Conservation (phyloP, 2,113 vertebrate genomes). For the Eolophus roseicapilla region DNA sequence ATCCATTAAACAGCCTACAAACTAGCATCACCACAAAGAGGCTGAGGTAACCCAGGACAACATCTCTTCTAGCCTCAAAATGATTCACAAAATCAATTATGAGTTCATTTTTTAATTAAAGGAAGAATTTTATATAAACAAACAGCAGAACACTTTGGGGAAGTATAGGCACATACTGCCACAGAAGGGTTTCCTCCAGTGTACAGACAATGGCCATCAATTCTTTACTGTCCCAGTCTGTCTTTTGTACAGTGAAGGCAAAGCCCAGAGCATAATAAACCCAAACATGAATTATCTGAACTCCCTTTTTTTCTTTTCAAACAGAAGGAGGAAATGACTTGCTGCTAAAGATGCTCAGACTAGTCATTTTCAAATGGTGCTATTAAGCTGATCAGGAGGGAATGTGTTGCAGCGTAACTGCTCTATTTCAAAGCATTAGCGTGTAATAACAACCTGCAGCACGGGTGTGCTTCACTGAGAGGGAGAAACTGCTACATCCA, state of each 20-base stretch:
- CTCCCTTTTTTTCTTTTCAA: neutral
- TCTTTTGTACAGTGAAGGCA: neutral
- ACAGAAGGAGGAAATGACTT: neutral
- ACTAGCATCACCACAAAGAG: neutral
- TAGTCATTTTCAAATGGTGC: neutral
- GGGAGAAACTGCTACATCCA: neutral
- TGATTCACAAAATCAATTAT: neutral
- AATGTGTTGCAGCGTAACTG: neutral
- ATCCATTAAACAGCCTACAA: neutral
- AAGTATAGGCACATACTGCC: neutral
- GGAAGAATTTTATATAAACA: conserved; percentile 5
- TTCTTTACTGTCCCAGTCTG: neutral
- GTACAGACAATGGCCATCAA: neutral
- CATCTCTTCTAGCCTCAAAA: neutral
- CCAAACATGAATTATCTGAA: neutral
- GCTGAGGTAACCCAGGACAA: neutral
- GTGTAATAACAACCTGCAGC: neutral
- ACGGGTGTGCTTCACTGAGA: neutral
- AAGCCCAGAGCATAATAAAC: neutral
- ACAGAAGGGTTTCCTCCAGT: neutral
- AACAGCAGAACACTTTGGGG: neutral
- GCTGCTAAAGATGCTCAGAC: neutral
- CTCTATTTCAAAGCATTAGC: neutral
- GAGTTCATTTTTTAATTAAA: conserved; percentile 36
- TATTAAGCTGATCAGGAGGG: neutral